Percentiles rank a stretch among this genome's conserved stretches.
These are phyloP conservation scores for Pteruthius melanotis DNA, from an alignment of 2,113 vertebrate species.

Conservation along the genomic window DNA sequence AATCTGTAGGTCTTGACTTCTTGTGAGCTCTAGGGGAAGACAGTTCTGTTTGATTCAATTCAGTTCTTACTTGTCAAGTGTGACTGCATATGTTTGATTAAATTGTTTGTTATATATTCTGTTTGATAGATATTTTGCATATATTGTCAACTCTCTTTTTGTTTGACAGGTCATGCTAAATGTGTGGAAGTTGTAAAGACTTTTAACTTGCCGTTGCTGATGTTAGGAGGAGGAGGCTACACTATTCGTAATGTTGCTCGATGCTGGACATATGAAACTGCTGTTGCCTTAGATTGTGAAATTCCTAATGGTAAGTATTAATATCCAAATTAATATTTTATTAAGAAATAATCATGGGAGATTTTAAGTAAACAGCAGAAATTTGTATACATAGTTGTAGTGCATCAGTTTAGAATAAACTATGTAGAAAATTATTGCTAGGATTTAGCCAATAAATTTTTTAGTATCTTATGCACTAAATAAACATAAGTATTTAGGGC, in stretches of 20 bases:
- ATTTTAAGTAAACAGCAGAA: background rate
- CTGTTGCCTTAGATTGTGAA: conserved; percentile 83
- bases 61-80: background rate
- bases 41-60: background rate
- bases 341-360: background rate
- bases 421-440: background rate
- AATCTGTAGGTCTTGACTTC: background rate
- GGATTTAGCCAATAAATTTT: background rate
- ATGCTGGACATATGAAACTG: conserved; percentile 84
- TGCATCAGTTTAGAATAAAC: background rate
- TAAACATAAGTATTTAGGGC: fast-evolving
- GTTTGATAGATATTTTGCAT: background rate
- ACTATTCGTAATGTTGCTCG: conserved; percentile 84
- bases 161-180: conserved; percentile 80
- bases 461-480: background rate
- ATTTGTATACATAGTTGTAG: background rate
- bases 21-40: background rate
- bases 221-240: conserved; percentile 84
- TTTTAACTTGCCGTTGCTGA: conserved; percentile 81
- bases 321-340: background rate
- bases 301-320: conserved; percentile 80
- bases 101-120: background rate
- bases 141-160: background rate
- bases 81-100: background rate
- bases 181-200: conserved; percentile 86